Percentiles rank a stretch among this genome's conserved stretches.
phyloP scores from a whole-genome alignment of 2,888 invertebrate species.

The Cheilosia variabilis region DNA sequence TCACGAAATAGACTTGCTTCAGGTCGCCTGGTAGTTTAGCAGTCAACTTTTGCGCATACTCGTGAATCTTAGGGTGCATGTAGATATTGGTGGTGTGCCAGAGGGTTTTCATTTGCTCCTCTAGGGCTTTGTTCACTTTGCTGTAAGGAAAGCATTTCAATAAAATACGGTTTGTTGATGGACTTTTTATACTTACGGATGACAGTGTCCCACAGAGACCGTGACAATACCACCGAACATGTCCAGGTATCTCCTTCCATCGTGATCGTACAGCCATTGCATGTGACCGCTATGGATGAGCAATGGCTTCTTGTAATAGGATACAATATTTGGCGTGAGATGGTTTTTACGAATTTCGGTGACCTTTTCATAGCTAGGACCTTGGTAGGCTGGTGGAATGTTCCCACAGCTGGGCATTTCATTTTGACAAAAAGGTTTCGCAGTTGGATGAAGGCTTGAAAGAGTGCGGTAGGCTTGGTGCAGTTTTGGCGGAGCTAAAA shows the following conservation, averaged over 20 bases:
- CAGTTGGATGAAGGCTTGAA: slow-evolving; percentile 72
- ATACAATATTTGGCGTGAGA: slow-evolving; percentile 89
- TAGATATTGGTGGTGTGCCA: slow-evolving; percentile 98
- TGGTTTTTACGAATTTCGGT: slow-evolving; percentile 86
- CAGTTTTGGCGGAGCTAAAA: slow-evolving; percentile 36
- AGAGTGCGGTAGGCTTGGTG: slow-evolving; percentile 41
- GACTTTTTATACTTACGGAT: slow-evolving; percentile 90
- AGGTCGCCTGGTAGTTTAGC: slow-evolving; percentile 93
- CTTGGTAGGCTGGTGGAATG: slow-evolving; percentile 84
- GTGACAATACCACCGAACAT: slow-evolving; percentile 99
- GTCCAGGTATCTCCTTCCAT: slow-evolving; percentile 95
- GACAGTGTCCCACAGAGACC: slow-evolving; percentile 98
- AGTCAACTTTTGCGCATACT: slow-evolving; percentile 93
- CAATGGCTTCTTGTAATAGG: slow-evolving; percentile 92
- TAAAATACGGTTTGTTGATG: neutral
- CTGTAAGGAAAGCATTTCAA: slow-evolving; percentile 85
- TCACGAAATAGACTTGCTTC: slow-evolving; percentile 96
- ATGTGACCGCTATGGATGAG: slow-evolving; percentile 93
- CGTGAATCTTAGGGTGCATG: slow-evolving; percentile 94
- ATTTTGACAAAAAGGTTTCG: slow-evolving; percentile 76
- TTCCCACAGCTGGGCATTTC: slow-evolving; percentile 80
- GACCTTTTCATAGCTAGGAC: slow-evolving; percentile 86
- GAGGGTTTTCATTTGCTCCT: slow-evolving; percentile 90
- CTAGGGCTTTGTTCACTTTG: slow-evolving; percentile 91
- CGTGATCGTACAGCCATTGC: slow-evolving; percentile 96